Evolutionary conservation across 2,797 vertebrate species (phyloP), one percentile per base, ranked within the genome.

Genomic region (Notoglanidium macrostoma): DNA sequence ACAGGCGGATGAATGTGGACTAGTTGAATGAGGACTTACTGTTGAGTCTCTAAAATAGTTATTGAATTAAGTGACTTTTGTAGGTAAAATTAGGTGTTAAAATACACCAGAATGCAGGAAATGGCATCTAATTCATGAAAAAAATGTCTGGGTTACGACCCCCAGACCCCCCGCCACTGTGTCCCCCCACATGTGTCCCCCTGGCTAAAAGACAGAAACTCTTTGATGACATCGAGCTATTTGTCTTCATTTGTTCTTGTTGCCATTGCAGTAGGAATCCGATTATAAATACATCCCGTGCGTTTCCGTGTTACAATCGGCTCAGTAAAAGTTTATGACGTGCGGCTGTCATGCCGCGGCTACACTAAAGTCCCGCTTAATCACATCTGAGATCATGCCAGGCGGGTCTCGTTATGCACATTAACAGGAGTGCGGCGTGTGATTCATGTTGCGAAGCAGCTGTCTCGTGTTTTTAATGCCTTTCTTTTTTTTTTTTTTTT

Each of bases 321-420:
- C 40, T 54, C 40, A 82, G 40, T 81, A 70, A 82, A 55, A 51
- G 40, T 82, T 87, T 26, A 63, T 77, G 55, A 54, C 19, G 15
- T 80, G 57, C n/a, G 57, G 9, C 44, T 35, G 46, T 65, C 55
- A 54, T 29, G 74, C 74, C n/a, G 55, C 21, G n/a, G 40, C 40
- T 87, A 54, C 55, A 83, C 55, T 19, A 19, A 26, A 87, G 81
- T 54, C 70, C 55, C 15, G 14, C 51, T 74, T 73, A 74, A 76
- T 79, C 49, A 44, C 44, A 7, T 32, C 67, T 72, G 70, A 54
- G 44, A 49, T 67, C 84, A 76, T 29, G 61, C 40, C 73, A 65
- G 63, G 74, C 40, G 3, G 40, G 15, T 65, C 67, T 72, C 59
- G 8, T 85, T 65, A 44, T 65, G 59, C 61, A 23, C 73, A 8